Base-by-base conservation (phyloP, 2,113 vertebrate genomes). In the Phoxinus phoxinus region DNA sequence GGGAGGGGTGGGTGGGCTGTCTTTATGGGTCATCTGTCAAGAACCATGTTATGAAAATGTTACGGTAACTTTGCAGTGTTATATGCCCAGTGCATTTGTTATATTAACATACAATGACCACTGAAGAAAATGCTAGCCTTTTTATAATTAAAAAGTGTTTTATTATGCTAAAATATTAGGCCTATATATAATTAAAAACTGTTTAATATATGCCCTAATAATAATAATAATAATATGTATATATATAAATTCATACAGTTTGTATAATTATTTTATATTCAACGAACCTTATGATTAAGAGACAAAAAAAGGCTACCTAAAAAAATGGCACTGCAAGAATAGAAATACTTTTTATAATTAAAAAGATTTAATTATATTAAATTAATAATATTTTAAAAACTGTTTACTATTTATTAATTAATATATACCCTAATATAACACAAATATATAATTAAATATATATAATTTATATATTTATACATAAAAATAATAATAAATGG, bases 1-100 rank as follows among this genome's bases (percentile, higher is more conserved):
- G 75, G 75, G 48, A 17, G 48, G 17, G 46, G 41, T 3, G 41
- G 46, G 75, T 53, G 75, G 27, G 75, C 32, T 51, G 75, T 44
- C 12, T 44, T 75, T 15, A 51, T 75, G 72, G 72, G 44, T 27
- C 72, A 75, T 75, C 72, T 1, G 41, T 75, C 73, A 30, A 27
- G n/a, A 48, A 51, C 44, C 73, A 10, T 12, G 30, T 67, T 67
- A 32, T 32, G 6, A 32, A 65, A 65, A 65, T 37, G 67, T 37
- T 48, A 48, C 23, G 72, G n/a, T 6, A 30, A 30, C 13, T 19
- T 75, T 35, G 27, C 27, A 56, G n/a, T 25, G 37, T 23, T 25
- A 15, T 13, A 3, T 35, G 8, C 7, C 35, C 30, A 67, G 37
- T 35, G 15, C 17, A 23, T 56, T 17, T 53, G 53, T 21, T 21